These are phyloP conservation scores for Baronia brevicornis DNA, from an alignment of 2,888 invertebrate species.

Conservation along the genomic window DNA sequence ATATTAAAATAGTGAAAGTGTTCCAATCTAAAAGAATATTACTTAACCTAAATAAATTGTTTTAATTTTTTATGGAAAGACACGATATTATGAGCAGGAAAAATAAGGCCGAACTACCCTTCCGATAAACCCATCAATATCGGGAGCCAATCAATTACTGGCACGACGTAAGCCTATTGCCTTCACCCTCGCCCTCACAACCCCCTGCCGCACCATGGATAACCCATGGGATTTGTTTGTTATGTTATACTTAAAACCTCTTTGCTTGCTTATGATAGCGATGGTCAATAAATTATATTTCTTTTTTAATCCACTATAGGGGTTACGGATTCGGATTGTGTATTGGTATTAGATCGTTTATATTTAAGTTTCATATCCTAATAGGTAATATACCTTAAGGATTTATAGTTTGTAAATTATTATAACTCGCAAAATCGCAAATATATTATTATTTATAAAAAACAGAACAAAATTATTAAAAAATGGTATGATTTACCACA, in stretches of 20 bases:
- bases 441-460: too few species aligned
- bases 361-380: too few species aligned
- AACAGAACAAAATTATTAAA: too few species aligned
- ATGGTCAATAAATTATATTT: conserved; percentile 10
- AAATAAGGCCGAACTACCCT: conserved; percentile 13
- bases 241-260: conserved; percentile 14
- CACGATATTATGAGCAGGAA: conserved; percentile 8
- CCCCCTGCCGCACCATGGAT: conserved; percentile 9
- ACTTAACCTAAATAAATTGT: conserved; percentile 11
- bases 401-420: too few species aligned
- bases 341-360: too few species aligned
- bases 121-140: conserved; percentile 36
- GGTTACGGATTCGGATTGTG: too few species aligned
- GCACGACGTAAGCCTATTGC: conserved; percentile 15
- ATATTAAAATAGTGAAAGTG: too few species aligned
- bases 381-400: too few species aligned
- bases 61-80: conserved; percentile 11
- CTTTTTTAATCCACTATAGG: conserved; percentile 9
- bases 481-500: too few species aligned
- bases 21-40: too few species aligned
- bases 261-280: conserved; percentile 7
- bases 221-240: conserved; percentile 15
- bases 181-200: conserved; percentile 10
- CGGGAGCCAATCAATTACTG: conserved; percentile 44
- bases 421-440: too few species aligned